Conservation (phyloP, 2,888 invertebrate genomes). For the Anodontia alba region DNA sequence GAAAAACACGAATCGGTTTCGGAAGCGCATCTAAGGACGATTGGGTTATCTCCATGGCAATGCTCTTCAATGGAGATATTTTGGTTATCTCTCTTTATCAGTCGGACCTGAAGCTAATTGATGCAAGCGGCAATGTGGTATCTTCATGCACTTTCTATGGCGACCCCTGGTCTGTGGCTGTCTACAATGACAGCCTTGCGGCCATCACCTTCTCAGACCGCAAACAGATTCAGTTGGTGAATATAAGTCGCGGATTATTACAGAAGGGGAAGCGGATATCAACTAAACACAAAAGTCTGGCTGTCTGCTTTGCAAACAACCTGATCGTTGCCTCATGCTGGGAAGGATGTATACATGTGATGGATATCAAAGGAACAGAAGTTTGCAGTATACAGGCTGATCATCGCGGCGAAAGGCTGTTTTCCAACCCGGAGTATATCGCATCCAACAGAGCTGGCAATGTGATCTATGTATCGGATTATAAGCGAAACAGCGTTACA, state of each 20-base stretch:
- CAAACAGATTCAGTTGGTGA: slow-evolving; percentile 54
- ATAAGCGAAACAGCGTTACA: slow-evolving; percentile 47
- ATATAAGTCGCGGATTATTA: slow-evolving; percentile 33
- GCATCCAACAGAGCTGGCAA: slow-evolving; percentile 42
- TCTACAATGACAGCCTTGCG: slow-evolving; percentile 50
- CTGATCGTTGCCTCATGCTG: slow-evolving; percentile 50
- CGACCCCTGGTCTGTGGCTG: slow-evolving; percentile 56
- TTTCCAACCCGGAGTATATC: slow-evolving; percentile 56
- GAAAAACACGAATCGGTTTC: slow-evolving; percentile 40
- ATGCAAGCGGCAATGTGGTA: slow-evolving; percentile 31
- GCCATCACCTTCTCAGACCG: slow-evolving; percentile 57
- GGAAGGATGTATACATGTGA: slow-evolving; percentile 54
- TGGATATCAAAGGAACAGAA: slow-evolving; percentile 48
- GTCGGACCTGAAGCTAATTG: slow-evolving; percentile 40
- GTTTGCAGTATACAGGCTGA: slow-evolving; percentile 33
- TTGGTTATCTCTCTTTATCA: slow-evolving; percentile 46
- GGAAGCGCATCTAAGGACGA: slow-evolving; percentile 31
- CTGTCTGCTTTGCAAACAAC: slow-evolving; percentile 50
- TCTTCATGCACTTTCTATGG: slow-evolving; percentile 42
- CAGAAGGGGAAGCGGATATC: slow-evolving; percentile 36
- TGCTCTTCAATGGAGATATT: slow-evolving; percentile 47
- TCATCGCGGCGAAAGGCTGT: slow-evolving; percentile 38
- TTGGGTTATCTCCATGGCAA: slow-evolving; percentile 54
- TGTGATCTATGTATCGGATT: slow-evolving; percentile 52
- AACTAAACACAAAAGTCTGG: slow-evolving; percentile 50